Evolutionary conservation across 2,888 invertebrate species (phyloP), one percentile per base, ranked within the genome.

Genomic region (Xanthorhoe designata): DNA sequence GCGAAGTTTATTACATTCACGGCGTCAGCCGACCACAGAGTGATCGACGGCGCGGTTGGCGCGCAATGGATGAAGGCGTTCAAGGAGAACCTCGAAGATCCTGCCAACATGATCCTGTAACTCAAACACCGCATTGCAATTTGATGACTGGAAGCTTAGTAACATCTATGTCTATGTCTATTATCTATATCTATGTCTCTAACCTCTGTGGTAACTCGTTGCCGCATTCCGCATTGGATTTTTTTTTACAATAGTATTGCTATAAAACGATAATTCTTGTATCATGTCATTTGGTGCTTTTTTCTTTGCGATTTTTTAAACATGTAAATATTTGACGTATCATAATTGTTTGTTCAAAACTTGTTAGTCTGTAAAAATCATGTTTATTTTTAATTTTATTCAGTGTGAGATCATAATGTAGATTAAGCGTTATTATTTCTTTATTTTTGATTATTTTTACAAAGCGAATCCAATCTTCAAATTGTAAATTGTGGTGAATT

Each of bases 31-130:
- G 99, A 99, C 92, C 99, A 99, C 89, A 95, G 99, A 79, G 98
- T 98, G 24, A 97, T 99, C 7, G 99, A 99, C 89, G 99, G 99
- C 56, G 99, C 99, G 75, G 97, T 99, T 4, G 99, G 99, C 61
- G 99, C 99, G 1, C 96, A 97, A 85, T 99, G 99, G 99, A 95
- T 99, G 82, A 95, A 96, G 80, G 96, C 96, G 59, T 98, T 99
- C 94, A 97, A 96, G 78, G 95, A 96, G 69, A 96, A 96, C 84
- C 91, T 99, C 74, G 99, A 99, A 91, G 97, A 98, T 83, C 99
- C 99, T 29, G 95, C 97, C 75, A 96, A 96, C 71, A 99, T 99
- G 97, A 95, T 99, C 73, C 94, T 99, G 80, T 99, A 96, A 94
- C 42, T 52, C 45, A 42, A n/a, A 58, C 19, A 15, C 13, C 38